A percentile compares a stretch with the other conserved stretches of the same genome.
Conservation (phyloP, 37 sponge, comb jelly and placozoan genomes). For the Amphimedon queenslandica region DNA sequence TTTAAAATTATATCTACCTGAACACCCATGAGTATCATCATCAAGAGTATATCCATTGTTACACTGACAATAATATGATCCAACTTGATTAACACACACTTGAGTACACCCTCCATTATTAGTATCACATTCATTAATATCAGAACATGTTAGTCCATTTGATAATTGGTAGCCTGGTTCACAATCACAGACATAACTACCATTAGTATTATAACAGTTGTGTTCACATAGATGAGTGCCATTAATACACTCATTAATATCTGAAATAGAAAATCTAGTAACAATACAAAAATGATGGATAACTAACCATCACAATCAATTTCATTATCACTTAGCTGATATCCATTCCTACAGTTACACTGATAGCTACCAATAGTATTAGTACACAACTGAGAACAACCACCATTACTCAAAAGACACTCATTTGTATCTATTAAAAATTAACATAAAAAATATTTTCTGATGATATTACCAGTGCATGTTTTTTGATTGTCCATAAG, state of each 20-base stretch:
- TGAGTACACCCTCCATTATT: conserved; percentile 36
- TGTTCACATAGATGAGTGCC: conserved; percentile 28
- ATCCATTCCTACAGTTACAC: conserved; percentile 30
- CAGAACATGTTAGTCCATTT: conserved; percentile 16
- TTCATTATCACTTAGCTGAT: conserved; percentile 8
- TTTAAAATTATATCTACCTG: background rate
- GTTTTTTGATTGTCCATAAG: conserved; percentile 3
- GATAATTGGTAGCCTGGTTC: conserved; percentile 20
- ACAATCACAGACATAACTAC: conserved; percentile 46
- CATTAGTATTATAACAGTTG: conserved; percentile 39
- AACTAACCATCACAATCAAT: conserved; percentile 10
- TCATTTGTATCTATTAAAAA: conserved; percentile 32
- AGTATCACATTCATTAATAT: conserved; percentile 37
- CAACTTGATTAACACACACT: conserved; percentile 17
- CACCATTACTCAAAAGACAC: background rate
- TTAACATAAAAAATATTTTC: background rate
- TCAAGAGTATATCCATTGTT: conserved; percentile 14
- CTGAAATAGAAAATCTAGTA: conserved; percentile 8
- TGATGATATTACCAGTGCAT: conserved; percentile 20
- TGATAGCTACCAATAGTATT: conserved; percentile 31
- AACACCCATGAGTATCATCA: conserved; percentile 8
- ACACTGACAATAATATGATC: conserved; percentile 30
- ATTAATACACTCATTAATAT: conserved; percentile 59
- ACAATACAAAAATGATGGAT: background rate
- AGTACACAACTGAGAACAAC: conserved; percentile 17